Percentiles rank a stretch among this genome's conserved stretches.
phyloP scores from a whole-genome alignment of 2,113 vertebrate species.

The Poecilia latipinna region DNA sequence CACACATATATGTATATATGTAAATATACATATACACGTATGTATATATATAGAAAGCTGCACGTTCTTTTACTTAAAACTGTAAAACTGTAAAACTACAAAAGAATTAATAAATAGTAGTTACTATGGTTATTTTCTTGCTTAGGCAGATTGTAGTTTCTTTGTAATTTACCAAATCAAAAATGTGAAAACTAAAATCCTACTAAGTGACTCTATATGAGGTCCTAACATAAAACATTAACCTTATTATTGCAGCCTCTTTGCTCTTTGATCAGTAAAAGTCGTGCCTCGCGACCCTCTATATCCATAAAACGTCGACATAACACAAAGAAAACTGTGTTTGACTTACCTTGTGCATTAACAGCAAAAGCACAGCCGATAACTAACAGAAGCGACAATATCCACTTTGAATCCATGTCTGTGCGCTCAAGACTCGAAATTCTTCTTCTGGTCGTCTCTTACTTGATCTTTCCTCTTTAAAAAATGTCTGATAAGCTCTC shows the following conservation, averaged over 20 bases:
- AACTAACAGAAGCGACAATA: background rate
- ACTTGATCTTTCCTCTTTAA: background rate
- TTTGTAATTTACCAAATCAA: background rate
- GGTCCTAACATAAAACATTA: background rate
- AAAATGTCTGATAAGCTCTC: background rate
- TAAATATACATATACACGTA: no score
- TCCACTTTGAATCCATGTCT: constrained; percentile 40
- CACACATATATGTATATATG: no score
- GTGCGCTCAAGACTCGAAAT: fast-evolving
- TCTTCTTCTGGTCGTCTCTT: background rate
- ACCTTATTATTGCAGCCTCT: background rate
- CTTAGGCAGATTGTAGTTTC: no score
- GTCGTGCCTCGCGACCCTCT: background rate
- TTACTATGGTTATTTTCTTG: background rate
- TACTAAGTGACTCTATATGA: no score
- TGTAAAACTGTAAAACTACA: background rate
- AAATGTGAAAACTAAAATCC: no score
- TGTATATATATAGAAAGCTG: background rate
- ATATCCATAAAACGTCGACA: background rate
- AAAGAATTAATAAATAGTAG: background rate
- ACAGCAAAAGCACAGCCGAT: constrained; percentile 28
- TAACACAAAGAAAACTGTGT: background rate
- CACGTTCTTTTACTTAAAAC: background rate
- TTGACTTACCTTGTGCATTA: background rate
- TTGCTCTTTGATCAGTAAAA: background rate